Conservation (phyloP, 2,797 vertebrate species). For the Propithecus deckenii region DNA sequence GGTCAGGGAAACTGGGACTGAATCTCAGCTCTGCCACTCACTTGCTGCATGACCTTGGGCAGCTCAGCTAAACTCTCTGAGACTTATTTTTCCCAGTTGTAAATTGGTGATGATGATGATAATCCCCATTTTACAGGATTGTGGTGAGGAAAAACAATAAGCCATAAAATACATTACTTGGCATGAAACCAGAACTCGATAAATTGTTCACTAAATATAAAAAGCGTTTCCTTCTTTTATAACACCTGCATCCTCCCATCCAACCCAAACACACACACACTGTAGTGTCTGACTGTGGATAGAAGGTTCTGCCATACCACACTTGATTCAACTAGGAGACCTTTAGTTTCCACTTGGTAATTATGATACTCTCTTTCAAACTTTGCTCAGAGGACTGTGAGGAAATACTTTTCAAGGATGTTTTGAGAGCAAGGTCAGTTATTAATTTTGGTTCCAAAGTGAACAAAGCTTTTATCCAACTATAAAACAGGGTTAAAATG, state of each 20-base stretch:
- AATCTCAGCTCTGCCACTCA: conserved; percentile 1
- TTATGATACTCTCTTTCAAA: background rate
- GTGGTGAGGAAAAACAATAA: conserved; percentile 29
- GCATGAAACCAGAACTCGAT: background rate
- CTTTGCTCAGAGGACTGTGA: background rate
- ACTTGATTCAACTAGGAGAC: background rate
- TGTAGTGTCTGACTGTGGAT: background rate
- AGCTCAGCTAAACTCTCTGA: conserved; percentile 22
- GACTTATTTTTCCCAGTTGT: conserved; percentile 5
- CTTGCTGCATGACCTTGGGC: background rate
- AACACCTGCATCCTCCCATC: background rate
- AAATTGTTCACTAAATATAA: background rate
- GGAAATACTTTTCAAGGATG: background rate
- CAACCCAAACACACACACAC: background rate
- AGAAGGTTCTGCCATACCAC: background rate
- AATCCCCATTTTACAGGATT: conserved; percentile 30
- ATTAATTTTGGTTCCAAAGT: conserved; percentile 27
- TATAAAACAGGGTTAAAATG: background rate
- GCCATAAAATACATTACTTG: background rate
- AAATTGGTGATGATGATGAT: conserved; percentile 4
- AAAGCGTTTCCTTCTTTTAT: background rate
- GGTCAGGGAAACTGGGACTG: background rate
- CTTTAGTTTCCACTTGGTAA: background rate
- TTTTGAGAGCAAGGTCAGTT: conserved; percentile 21
- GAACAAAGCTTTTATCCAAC: background rate